Percentiles rank a stretch among this genome's conserved stretches.
These are phyloP conservation scores for Bostrychus sinensis DNA, from an alignment of 2,113 vertebrate species.

Conservation along the genomic window DNA sequence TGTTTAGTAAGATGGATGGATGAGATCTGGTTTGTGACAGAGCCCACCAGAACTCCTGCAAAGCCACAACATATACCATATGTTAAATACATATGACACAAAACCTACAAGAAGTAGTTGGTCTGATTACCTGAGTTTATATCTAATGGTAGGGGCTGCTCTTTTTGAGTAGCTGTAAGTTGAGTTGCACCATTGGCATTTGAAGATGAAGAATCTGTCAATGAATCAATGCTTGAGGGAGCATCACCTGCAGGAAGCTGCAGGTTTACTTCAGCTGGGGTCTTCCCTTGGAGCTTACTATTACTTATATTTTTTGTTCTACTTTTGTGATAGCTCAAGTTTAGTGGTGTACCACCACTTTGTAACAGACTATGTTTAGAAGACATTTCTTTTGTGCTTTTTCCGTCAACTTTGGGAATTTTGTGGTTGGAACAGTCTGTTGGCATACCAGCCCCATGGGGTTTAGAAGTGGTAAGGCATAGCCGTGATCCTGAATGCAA, in stretches of 20 bases:
- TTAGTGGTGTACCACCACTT: not conserved
- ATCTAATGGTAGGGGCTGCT: not conserved
- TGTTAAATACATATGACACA: not conserved
- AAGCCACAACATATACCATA: not conserved
- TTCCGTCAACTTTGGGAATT: constrained; percentile 18
- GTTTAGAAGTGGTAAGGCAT: constrained; percentile 43
- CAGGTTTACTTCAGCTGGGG: not conserved
- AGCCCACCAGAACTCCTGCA: constrained; percentile 62
- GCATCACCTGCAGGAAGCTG: not conserved
- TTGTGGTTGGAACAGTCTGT: constrained; percentile 13
- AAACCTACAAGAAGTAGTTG: too few species aligned
- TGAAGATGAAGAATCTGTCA: not conserved
- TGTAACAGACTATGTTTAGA: not conserved
- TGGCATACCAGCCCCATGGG: constrained; percentile 15
- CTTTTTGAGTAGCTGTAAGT: constrained; percentile 15
- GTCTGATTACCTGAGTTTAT: constrained; percentile 35
- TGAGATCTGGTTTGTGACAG: constrained; percentile 83
- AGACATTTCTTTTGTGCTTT: constrained; percentile 22
- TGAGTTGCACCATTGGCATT: not conserved
- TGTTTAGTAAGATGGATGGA: constrained; percentile 80
- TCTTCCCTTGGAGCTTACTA: not conserved
- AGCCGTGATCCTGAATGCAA: constrained; percentile 41
- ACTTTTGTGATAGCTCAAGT: not conserved
- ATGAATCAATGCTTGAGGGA: not conserved
- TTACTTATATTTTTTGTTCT: not conserved